Base-by-base conservation (phyloP, 2,797 vertebrate genomes). In the Trichosurus vulpecula region DNA sequence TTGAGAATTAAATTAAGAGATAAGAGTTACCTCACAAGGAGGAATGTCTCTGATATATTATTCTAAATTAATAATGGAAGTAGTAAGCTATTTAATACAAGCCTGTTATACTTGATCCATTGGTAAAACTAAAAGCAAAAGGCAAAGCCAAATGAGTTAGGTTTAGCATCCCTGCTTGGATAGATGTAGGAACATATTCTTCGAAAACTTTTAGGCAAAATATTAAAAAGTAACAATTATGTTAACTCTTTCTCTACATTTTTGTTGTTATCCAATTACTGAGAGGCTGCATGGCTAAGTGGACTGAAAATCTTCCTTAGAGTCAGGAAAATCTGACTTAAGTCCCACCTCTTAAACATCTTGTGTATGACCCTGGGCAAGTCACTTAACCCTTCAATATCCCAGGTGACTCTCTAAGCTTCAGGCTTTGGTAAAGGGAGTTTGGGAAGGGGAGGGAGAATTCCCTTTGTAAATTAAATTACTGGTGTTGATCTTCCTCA, bases 201-300 rank as follows among this genome's bases (percentile, higher is more conserved):
- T 91, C 93, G 91, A 91, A 95, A 97, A 91, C 58, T 91, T 97
- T 92, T 93, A 91, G 95, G 90, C 55, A 93, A 93, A 96, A 95
- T 96, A 95, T 97, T 97, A 89, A 97, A 97, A 97, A 97, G 96
- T 97, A 22, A 74, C 14, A 97, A 97, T 97, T 93, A 96, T 95
- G 93, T 95, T 96, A 97, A 93, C 95, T 97, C 51, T 52, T 90
- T 90, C 52, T 8, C 90, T 54, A 90, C 90, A 54, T 53, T 97
- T 97, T 97, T 95, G 96, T 92, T 96, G 91, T 95, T 96, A 54
- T 95, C 94, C 96, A 96, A 93, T 96, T 90, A 29, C 29, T 90
- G 12, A 90, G 52, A 54, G 25, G 9, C 41, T 47, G 22, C 41
- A 51, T 11, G 10, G 41, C 12, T 41, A 41, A 81, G n/a, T 47